These are phyloP conservation scores for Scaptomyza tumidula DNA, from an alignment of 2,888 invertebrate species.

Conservation along the genomic window DNA sequence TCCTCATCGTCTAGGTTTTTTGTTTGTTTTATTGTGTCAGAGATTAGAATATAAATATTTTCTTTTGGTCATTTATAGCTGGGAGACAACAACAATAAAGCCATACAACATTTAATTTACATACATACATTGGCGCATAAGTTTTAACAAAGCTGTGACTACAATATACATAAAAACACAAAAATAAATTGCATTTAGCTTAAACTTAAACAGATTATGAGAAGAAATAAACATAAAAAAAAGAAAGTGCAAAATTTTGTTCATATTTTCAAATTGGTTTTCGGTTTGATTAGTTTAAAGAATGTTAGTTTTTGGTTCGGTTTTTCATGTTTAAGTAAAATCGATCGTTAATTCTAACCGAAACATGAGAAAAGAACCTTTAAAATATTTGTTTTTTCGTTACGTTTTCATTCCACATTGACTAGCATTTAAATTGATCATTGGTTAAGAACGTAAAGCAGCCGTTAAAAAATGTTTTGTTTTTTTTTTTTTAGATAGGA, in stretches of 20 bases:
- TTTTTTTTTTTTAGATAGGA: constrained; percentile 3
- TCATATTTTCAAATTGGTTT: constrained; percentile 15
- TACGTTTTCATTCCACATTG: constrained; percentile 34
- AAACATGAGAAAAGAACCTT: constrained; percentile 10
- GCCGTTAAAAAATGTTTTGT: constrained; percentile 2
- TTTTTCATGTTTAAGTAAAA: constrained; percentile 6
- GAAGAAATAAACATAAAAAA: constrained; percentile 28
- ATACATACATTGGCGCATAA: constrained; percentile 75
- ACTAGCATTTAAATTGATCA: constrained; percentile 18
- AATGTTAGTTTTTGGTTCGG: constrained; percentile 27
- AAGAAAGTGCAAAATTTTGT: constrained; percentile 70
- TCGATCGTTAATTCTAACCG: neutral
- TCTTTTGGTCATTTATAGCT: constrained; percentile 26
- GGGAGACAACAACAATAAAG: constrained; percentile 58
- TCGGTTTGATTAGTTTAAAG: constrained; percentile 11
- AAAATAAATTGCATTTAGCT: constrained; percentile 31
- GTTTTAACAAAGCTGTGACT: constrained; percentile 70
- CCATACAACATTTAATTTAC: constrained; percentile 63
- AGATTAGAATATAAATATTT: constrained; percentile 30
- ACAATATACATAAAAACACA: constrained; percentile 38
- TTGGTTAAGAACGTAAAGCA: constrained; percentile 39
- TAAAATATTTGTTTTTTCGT: constrained; percentile 4
- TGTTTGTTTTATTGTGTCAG: constrained; percentile 9
- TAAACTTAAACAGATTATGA: constrained; percentile 18
- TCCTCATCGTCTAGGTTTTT: constrained; percentile 58